These are phyloP conservation scores for Lycaon pictus DNA, from an alignment of 2,113 vertebrate species.

Conservation along the genomic window DNA sequence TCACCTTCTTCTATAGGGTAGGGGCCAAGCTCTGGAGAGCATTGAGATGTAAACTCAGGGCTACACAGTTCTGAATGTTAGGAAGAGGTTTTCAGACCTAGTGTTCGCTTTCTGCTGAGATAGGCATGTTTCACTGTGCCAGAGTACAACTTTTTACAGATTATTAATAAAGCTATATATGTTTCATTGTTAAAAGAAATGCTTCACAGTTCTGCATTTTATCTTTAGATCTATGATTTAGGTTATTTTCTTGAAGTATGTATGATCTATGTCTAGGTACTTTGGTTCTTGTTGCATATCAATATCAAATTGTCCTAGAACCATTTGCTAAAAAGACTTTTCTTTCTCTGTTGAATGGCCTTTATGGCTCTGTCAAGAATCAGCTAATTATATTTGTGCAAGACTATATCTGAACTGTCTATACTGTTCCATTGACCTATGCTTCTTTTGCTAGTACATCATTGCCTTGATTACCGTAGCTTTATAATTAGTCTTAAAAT, in stretches of 20 bases:
- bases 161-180: not conserved
- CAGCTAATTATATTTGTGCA: not conserved
- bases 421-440: not conserved
- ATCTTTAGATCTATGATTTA: not conserved
- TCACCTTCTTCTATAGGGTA: not conserved
- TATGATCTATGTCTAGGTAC: not conserved
- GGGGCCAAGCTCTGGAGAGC: not conserved
- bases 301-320: not conserved
- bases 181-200: not conserved
- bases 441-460: not conserved
- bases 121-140: not conserved
- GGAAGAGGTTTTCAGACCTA: not conserved
- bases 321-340: not conserved
- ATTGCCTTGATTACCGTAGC: not conserved
- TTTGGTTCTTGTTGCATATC: not conserved
- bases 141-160: not conserved
- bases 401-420: not conserved
- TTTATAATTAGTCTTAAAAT: not conserved
- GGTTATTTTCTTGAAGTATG: not conserved
- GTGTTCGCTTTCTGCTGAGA: not conserved
- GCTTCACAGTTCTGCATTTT: not conserved
- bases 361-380: not conserved
- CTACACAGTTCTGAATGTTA: not conserved
- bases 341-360: not conserved
- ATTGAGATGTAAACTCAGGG: not conserved